phyloP scores from a whole-genome alignment of 2,888 invertebrate genomes.

The Polydesmus complanatus region DNA sequence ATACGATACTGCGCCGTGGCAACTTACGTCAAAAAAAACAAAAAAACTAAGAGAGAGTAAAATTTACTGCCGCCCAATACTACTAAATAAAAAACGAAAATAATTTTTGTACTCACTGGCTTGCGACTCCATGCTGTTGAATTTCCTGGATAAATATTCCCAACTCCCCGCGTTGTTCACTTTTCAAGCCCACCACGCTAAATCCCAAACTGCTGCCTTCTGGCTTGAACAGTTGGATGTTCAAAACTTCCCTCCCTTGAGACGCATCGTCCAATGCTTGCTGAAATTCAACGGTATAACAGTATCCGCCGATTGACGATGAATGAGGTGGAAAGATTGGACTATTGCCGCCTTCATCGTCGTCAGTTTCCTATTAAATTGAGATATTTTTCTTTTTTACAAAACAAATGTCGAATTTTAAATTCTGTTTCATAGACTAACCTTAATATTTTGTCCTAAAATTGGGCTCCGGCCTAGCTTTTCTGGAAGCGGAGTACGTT shows the following conservation, averaged over 20 bases:
- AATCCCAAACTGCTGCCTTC: conserved; percentile 53
- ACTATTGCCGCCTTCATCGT: neutral
- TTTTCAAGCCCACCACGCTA: conserved; percentile 46
- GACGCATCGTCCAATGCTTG: conserved; percentile 43
- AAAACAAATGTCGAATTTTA: neutral
- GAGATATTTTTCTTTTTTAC: neutral
- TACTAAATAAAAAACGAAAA: neutral
- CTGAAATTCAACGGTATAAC: conserved; percentile 42
- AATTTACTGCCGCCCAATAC: no score
- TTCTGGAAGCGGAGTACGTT: conserved; percentile 1
- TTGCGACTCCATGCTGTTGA: conserved; percentile 48
- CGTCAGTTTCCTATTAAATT: conserved; percentile 4
- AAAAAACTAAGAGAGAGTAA: neutral
- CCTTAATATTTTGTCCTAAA: neutral
- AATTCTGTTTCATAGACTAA: neutral
- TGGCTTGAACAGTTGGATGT: conserved; percentile 46
- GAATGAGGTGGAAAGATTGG: conserved; percentile 13
- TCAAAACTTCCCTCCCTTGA: conserved; percentile 44
- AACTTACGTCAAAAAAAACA: no score
- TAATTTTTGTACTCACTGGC: conserved; percentile 39
- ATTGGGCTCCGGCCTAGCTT: neutral
- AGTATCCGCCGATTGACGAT: conserved; percentile 24
- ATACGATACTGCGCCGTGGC: no score
- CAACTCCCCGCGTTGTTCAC: conserved; percentile 47
- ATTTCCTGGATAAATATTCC: conserved; percentile 54